phyloP scores from a whole-genome alignment of 2,888 invertebrate species.

The Acleris literana region DNA sequence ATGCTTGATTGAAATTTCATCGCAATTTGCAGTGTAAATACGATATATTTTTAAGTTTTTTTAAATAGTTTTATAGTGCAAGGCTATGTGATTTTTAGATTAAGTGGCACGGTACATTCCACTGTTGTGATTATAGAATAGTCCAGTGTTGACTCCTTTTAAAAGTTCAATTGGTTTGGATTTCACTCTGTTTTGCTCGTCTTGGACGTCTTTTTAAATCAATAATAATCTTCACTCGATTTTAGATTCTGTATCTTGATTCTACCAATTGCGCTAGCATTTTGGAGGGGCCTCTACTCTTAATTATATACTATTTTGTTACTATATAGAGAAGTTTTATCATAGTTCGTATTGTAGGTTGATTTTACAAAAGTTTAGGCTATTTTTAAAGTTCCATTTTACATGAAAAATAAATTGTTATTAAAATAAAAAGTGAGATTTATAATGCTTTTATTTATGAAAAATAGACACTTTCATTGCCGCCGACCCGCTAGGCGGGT shows the following conservation, averaged over 20 bases:
- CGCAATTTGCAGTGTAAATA: too few relatives aligned
- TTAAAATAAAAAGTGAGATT: constrained; percentile 65
- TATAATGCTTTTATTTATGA: constrained; percentile 43
- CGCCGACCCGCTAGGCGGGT: too few relatives aligned
- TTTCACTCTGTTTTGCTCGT: constrained; percentile 39
- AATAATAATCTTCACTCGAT: constrained; percentile 21
- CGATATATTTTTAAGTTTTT: constrained; percentile 44
- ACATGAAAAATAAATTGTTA: constrained; percentile 62
- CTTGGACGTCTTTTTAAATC: constrained; percentile 16
- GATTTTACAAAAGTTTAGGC: constrained; percentile 45
- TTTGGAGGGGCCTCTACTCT: constrained; percentile 29
- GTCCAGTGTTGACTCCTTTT: constrained; percentile 49
- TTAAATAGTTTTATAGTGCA: constrained; percentile 55
- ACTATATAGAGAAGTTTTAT: constrained; percentile 39
- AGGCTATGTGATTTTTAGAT: constrained; percentile 77
- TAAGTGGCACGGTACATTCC: constrained; percentile 78
- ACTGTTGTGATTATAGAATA: constrained; percentile 77
- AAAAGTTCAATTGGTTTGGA: constrained; percentile 47
- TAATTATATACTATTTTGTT: constrained; percentile 33
- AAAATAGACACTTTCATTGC: too few relatives aligned
- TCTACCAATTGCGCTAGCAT: constrained; percentile 17
- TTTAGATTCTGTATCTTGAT: constrained; percentile 30
- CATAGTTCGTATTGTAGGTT: constrained; percentile 51
- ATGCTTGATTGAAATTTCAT: too few relatives aligned
- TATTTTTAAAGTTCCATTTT: constrained; percentile 53